Evolutionary conservation across 1,140 invertebrate species (phyloP), one percentile per base, ranked within the genome.

Genomic region (Magallana angulata): DNA sequence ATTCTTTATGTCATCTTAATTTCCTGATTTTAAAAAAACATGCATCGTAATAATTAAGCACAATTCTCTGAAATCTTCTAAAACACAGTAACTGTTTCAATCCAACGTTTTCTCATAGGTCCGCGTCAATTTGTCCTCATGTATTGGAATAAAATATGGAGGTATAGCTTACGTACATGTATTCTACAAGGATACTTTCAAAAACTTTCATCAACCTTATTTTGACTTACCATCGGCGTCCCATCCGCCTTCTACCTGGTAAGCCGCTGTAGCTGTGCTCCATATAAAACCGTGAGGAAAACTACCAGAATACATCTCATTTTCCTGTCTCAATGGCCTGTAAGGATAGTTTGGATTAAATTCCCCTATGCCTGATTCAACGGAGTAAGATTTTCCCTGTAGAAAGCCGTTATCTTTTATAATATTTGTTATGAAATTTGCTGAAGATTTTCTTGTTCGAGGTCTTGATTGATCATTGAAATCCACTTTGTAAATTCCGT

Each of bases 401-500:
- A 30, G 11, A 30, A 71, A 71, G 18, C 68, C 68, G 7, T 71
- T 18, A 30, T 71, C 18, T 36, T 36, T 71, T 8, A 71, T 71
- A 30, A 71, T 30, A 11, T 71, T 30, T 71, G n/a, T 71, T 3
- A 24, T 30, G 12, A 68, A 89, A 12, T 82, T 60, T 12, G 96
- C 96, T 18, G 97, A 97, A 56, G 96, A 94, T 93, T 97, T 97
- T 1, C 96, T 96, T 7, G 95, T 97, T 89, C 97, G 95, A 3
- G 95, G 96, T 87, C 96, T 95, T 7, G 96, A 93, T 0, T 96
- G 95, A 89, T 96, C 95, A 2, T 94, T 95, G 91, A 97, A 97
- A 92, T 97, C 96, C 0, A 98, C 96, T 14, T 96, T 94, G 89
- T 96, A 96, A 0, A 98, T 91, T 1, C 97, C 97, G 92, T 97